phyloP scores from a whole-genome alignment of 2,888 invertebrate genomes.

The Mycalesis mineus region DNA sequence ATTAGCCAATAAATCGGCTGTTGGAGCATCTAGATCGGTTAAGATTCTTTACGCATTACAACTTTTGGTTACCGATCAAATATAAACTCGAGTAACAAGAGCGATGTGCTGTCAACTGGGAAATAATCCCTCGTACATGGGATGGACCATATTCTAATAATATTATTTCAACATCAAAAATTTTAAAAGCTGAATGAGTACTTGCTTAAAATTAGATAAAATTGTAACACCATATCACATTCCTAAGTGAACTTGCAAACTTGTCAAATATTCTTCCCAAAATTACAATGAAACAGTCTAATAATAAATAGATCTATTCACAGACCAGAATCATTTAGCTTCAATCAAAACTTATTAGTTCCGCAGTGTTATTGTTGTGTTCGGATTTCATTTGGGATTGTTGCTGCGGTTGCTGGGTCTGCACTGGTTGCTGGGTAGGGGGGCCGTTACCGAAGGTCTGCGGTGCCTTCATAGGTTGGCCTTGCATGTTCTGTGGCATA shows the following conservation, averaged over 20 bases:
- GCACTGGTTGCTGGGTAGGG: conserved; percentile 35
- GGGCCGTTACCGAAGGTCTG: conserved; percentile 39
- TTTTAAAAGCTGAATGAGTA: conserved; percentile 27
- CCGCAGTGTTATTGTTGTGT: conserved; percentile 80
- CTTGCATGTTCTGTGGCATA: conserved; percentile 33
- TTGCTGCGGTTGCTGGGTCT: conserved; percentile 31
- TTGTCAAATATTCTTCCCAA: conserved; percentile 25
- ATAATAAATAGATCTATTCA: conserved; percentile 46
- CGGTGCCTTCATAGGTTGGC: conserved; percentile 29
- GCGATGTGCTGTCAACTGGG: neutral
- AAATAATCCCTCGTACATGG: neutral
- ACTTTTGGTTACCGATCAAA: no score
- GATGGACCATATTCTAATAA: neutral
- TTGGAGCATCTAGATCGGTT: no score
- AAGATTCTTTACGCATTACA: no score
- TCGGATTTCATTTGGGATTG: conserved; percentile 61
- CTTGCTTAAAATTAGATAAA: conserved; percentile 23
- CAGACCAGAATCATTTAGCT: conserved; percentile 28
- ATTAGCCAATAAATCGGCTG: no score
- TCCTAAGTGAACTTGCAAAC: conserved; percentile 23
- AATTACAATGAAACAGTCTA: conserved; percentile 43
- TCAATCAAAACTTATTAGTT: conserved; percentile 90
- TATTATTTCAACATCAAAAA: conserved; percentile 19
- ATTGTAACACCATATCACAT: conserved; percentile 24
- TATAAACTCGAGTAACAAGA: neutral